Evolutionary conservation across 2,113 vertebrate genomes (phyloP).

Genomic region (Phrynosoma platyrhinos): DNA sequence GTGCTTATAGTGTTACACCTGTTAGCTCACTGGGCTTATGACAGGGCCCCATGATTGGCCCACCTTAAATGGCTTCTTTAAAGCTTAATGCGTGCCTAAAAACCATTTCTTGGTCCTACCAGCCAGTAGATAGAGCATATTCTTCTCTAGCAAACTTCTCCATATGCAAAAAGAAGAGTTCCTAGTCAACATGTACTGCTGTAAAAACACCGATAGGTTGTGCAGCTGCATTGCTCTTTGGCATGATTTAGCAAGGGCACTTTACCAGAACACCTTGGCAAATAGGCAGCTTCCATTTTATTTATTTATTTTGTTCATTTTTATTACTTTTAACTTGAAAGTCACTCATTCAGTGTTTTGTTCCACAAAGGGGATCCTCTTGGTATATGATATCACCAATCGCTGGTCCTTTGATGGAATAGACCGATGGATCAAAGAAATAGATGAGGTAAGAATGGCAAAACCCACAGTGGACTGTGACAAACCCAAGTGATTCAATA

Average conservation of each 20-base stretch:
- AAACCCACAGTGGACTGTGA: background rate
- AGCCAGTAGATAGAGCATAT: background rate
- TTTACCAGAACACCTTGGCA: background rate
- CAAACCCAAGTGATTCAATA: background rate
- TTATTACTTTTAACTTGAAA: background rate
- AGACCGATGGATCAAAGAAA: slow-evolving; percentile 98
- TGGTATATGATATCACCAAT: slow-evolving; percentile 99
- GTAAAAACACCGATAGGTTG: background rate
- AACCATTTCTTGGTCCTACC: background rate
- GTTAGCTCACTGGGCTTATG: too few relatives aligned
- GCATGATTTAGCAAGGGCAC: background rate
- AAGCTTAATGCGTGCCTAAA: background rate
- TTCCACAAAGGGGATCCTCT: slow-evolving; percentile 90
- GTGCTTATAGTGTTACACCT: background rate
- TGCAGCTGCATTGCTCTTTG: background rate
- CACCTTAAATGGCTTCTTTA: background rate
- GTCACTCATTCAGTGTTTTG: slow-evolving; percentile 8
- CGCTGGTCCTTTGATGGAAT: slow-evolving; percentile 98
- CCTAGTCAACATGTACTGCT: background rate
- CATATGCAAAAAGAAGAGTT: too few relatives aligned
- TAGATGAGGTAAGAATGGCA: slow-evolving; percentile 88
- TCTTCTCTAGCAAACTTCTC: background rate
- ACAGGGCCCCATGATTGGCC: background rate
- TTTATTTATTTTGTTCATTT: background rate
- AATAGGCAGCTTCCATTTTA: background rate